These are phyloP conservation scores for Orientallactaga bullata DNA, from an alignment of 2,113 vertebrate genomes.

Conservation along the genomic window DNA sequence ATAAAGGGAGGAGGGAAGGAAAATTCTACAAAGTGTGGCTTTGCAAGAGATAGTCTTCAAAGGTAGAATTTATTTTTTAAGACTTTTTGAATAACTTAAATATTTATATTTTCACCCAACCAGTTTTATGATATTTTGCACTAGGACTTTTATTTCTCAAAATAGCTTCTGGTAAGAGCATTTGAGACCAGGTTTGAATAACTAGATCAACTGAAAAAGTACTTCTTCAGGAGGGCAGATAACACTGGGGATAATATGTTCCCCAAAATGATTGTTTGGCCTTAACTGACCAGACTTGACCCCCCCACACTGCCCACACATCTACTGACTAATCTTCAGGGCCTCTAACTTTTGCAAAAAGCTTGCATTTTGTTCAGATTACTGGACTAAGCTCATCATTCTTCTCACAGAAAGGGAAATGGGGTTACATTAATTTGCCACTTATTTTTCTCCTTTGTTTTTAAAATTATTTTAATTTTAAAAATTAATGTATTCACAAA, in stretches of 20 bases:
- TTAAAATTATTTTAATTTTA: background rate
- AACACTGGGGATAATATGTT: accelerated
- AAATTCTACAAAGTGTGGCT: conserved; percentile 2
- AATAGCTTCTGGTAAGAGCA: background rate
- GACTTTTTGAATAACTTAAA: background rate
- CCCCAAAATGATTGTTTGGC: accelerated
- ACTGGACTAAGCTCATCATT: background rate
- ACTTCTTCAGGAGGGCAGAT: background rate
- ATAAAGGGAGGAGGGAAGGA: background rate
- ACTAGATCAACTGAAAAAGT: too few species aligned
- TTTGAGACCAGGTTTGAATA: accelerated
- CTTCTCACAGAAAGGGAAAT: background rate
- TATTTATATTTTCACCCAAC: background rate
- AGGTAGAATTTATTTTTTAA: background rate
- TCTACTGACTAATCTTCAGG: accelerated
- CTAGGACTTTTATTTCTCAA: background rate
- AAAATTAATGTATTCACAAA: background rate
- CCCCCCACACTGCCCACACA: background rate
- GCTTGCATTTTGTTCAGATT: background rate
- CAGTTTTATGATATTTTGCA: background rate
- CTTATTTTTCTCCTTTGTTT: background rate
- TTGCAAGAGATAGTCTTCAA: conserved; percentile 9
- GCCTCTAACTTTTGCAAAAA: background rate
- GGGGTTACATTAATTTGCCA: background rate
- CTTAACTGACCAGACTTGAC: accelerated